phyloP scores from a whole-genome alignment of 2,888 invertebrate genomes.

The Epiblema foenella region DNA sequence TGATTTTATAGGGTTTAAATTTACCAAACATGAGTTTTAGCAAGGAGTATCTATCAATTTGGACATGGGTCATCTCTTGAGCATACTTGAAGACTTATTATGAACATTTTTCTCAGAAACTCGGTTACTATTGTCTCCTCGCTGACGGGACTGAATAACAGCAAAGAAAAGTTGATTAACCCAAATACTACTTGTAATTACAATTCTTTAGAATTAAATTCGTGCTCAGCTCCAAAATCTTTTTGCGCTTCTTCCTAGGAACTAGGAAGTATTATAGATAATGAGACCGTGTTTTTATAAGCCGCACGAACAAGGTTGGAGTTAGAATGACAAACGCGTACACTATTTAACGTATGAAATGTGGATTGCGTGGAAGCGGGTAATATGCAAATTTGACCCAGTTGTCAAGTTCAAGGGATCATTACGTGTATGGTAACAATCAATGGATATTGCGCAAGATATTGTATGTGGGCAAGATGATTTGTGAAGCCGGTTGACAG shows the following conservation, averaged over 20 bases:
- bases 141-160: too few species aligned
- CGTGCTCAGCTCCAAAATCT: constrained; percentile 19
- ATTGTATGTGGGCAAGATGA: background rate
- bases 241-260: constrained; percentile 25
- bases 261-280: constrained; percentile 23
- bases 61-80: too few species aligned
- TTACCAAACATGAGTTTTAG: too few species aligned
- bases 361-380: background rate
- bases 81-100: too few species aligned
- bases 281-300: constrained; percentile 18
- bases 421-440: background rate
- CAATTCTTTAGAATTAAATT: constrained; percentile 1
- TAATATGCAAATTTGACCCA: constrained; percentile 10
- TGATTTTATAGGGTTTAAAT: too few species aligned
- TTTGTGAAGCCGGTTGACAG: background rate
- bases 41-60: too few species aligned
- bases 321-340: constrained; percentile 10
- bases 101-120: too few species aligned
- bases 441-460: background rate
- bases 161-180: too few species aligned
- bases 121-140: too few species aligned
- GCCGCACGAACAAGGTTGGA: constrained; percentile 11
- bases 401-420: constrained; percentile 17
- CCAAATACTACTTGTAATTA: constrained; percentile 2
- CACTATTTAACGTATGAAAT: background rate